phyloP scores from a whole-genome alignment of 1,140 invertebrate genomes.

The Neelides sp. region DNA sequence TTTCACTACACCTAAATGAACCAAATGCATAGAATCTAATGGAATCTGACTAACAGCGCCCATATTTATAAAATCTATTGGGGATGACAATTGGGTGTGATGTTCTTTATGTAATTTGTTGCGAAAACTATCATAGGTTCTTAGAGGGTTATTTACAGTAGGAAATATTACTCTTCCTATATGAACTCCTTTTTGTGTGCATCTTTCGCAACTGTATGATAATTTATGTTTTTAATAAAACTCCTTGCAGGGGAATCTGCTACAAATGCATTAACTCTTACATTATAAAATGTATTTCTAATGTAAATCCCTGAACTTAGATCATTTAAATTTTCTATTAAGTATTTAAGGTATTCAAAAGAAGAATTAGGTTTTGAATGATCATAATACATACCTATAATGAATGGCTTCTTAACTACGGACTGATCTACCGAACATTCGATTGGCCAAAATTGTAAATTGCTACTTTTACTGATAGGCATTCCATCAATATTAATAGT shows the following conservation, averaged over 20 bases:
- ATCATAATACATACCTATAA: constrained; percentile 11
- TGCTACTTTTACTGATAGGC: constrained; percentile 11
- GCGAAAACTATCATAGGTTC: constrained; percentile 15
- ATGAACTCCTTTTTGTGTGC: constrained; percentile 10
- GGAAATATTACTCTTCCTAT: constrained; percentile 4
- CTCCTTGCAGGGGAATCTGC: constrained; percentile 17
- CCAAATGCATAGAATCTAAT: constrained; percentile 18
- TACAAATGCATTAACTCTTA: constrained; percentile 13
- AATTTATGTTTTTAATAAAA: constrained; percentile 16
- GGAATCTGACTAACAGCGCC: constrained; percentile 9
- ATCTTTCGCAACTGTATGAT: constrained; percentile 18
- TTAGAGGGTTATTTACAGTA: neutral
- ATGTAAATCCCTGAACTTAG: neutral
- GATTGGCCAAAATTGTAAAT: constrained; percentile 16
- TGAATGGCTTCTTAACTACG: neutral
- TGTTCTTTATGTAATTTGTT: constrained; percentile 1
- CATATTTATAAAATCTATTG: constrained; percentile 7
- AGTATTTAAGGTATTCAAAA: constrained; percentile 1
- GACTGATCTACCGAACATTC: constrained; percentile 9
- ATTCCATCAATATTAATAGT: constrained; percentile 12
- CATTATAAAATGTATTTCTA: constrained; percentile 5
- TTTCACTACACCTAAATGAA: constrained; percentile 13
- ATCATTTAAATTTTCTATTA: constrained; percentile 1
- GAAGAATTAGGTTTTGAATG: constrained; percentile 9
- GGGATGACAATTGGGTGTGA: constrained; percentile 7